These are phyloP conservation scores for Lordiphosa collinella DNA, from an alignment of 1,140 invertebrate genomes.

Conservation along the genomic window DNA sequence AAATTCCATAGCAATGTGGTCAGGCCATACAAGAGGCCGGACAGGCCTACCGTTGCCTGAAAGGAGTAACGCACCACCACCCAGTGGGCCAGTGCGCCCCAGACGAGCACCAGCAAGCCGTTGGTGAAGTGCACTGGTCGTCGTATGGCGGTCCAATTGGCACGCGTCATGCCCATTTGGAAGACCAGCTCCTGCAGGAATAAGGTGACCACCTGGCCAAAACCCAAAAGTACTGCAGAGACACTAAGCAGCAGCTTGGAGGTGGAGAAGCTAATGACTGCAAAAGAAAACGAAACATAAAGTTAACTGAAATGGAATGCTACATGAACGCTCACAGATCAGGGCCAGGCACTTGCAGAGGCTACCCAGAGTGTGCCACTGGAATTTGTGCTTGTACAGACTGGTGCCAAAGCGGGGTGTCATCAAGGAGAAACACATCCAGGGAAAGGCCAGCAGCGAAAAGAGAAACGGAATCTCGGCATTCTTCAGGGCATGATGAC, in stretches of 20 bases:
- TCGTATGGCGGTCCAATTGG: slow-evolving; percentile 71
- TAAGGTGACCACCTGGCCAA: slow-evolving; percentile 75
- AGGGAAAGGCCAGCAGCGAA: slow-evolving; percentile 74
- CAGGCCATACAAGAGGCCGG: slow-evolving; percentile 53
- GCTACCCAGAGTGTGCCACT: slow-evolving; percentile 74
- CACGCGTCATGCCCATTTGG: slow-evolving; percentile 71
- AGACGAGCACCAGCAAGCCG: slow-evolving; percentile 66
- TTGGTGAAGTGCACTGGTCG: slow-evolving; percentile 72
- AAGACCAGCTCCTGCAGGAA: slow-evolving; percentile 74
- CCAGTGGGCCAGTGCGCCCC: slow-evolving; percentile 72
- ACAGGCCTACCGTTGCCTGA: slow-evolving; percentile 67
- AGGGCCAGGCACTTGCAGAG: slow-evolving; percentile 67
- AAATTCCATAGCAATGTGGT: slow-evolving; percentile 70
- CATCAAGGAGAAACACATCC: slow-evolving; percentile 79
- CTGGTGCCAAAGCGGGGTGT: slow-evolving; percentile 72
- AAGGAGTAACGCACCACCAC: slow-evolving; percentile 70
- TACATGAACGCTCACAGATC: slow-evolving; percentile 59
- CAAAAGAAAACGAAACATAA: not conserved
- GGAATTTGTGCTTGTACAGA: slow-evolving; percentile 66
- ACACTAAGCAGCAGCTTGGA: slow-evolving; percentile 75
- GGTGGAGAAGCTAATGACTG: slow-evolving; percentile 75
- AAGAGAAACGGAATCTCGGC: slow-evolving; percentile 78
- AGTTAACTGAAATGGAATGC: not conserved
- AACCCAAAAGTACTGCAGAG: slow-evolving; percentile 69
- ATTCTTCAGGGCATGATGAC: slow-evolving; percentile 69